These are phyloP conservation scores for Medauroidea extradentata DNA, from an alignment of 1,140 invertebrate genomes.

Conservation along the genomic window DNA sequence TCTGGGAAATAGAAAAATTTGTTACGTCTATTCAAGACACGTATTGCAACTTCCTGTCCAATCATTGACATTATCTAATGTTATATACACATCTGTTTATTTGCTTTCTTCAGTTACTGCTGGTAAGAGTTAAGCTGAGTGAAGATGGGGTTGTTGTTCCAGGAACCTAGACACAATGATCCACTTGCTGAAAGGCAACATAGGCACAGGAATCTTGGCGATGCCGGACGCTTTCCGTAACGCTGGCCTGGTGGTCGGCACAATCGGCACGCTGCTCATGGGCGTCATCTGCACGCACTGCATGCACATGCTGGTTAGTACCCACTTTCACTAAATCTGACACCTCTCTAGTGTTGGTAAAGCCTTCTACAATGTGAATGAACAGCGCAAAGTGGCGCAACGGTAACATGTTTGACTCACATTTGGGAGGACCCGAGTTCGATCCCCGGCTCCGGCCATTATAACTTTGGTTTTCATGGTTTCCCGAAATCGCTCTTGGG, in stretches of 20 bases:
- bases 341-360: too few species aligned
- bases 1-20: neutral
- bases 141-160: constrained; percentile 23
- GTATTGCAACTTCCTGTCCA: neutral
- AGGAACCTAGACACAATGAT: constrained; percentile 75
- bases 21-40: neutral
- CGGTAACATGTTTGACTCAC: too few species aligned
- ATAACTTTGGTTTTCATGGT: too few species aligned
- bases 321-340: too few species aligned
- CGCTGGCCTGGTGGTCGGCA: constrained; percentile 69
- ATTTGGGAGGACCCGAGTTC: too few species aligned
- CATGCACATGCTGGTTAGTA: constrained; percentile 75
- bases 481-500: too few species aligned
- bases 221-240: constrained; percentile 84
- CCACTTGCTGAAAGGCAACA: constrained; percentile 76
- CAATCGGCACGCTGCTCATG: constrained; percentile 66
- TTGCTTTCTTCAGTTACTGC: neutral
- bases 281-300: constrained; percentile 79
- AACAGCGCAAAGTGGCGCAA: too few species aligned
- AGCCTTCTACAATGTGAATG: too few species aligned
- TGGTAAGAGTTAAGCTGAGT: too few species aligned
- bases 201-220: constrained; percentile 77
- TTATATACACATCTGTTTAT: neutral
- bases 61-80: neutral
- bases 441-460: too few species aligned